Evolutionary conservation across 2,888 invertebrate species (phyloP).

Genomic region (Malacosoma neustria): DNA sequence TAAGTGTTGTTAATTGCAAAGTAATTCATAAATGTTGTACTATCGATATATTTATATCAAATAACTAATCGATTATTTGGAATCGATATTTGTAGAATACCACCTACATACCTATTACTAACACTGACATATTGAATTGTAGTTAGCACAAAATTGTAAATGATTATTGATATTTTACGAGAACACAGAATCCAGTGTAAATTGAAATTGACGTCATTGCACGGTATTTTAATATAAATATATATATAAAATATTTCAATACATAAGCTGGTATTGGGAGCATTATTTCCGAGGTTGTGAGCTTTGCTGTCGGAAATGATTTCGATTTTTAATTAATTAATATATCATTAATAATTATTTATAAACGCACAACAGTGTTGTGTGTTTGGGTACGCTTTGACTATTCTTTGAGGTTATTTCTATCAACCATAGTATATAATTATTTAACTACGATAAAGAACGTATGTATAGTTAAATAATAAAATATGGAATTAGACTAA

Average conservation of each 20-base stretch:
- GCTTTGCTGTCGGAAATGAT: constrained; percentile 68
- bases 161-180: constrained; percentile 17
- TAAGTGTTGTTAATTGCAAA: neutral
- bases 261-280: constrained; percentile 73
- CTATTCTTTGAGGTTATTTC: no score
- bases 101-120: constrained; percentile 47
- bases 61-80: no score
- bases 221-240: constrained; percentile 34
- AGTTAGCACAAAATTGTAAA: constrained; percentile 42
- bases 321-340: constrained; percentile 44
- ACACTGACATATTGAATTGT: constrained; percentile 25
- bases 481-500: no score
- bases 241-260: constrained; percentile 49
- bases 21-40: neutral
- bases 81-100: constrained; percentile 14
- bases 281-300: constrained; percentile 74
- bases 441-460: no score
- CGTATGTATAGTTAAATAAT: no score
- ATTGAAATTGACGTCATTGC: constrained; percentile 27
- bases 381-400: constrained; percentile 26
- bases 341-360: constrained; percentile 46
- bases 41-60: neutral
- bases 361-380: constrained; percentile 65
- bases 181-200: constrained; percentile 1
- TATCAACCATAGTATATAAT: no score